These are phyloP conservation scores for Brachyhypopomus occidentalis DNA, from an alignment of 2,113 vertebrate species.

Conservation along the genomic window DNA sequence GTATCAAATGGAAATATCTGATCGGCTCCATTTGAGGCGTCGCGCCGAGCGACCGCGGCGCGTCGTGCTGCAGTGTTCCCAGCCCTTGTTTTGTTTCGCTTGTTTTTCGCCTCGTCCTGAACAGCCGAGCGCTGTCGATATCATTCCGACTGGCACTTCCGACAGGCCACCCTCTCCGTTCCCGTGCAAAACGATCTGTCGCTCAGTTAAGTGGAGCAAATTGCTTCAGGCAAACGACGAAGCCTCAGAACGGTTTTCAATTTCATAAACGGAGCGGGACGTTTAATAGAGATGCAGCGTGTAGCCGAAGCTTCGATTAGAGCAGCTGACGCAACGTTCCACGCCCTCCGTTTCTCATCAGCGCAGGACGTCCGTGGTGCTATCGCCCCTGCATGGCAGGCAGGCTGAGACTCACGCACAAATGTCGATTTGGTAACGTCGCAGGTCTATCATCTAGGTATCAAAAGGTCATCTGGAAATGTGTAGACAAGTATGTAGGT, in stretches of 20 bases:
- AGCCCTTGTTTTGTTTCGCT: background rate
- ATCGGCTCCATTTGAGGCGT: constrained; percentile 55
- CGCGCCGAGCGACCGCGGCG: constrained; percentile 28
- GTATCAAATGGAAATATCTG: constrained; percentile 54
- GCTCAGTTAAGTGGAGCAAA: constrained; percentile 33
- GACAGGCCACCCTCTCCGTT: constrained; percentile 27
- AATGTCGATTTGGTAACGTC: too few species aligned
- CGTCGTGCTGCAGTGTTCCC: background rate
- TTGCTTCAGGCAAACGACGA: constrained; percentile 17
- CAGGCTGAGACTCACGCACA: too few species aligned
- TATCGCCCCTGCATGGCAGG: too few species aligned
- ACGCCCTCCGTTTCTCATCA: constrained; percentile 14
- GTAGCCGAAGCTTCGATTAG: constrained; percentile 27
- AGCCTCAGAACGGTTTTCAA: constrained; percentile 26
- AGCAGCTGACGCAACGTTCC: constrained; percentile 16
- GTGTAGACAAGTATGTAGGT: too few species aligned
- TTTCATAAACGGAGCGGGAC: constrained; percentile 25
- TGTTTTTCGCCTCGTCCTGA: background rate
- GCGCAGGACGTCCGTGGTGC: constrained; percentile 8
- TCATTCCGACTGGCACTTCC: constrained; percentile 5
- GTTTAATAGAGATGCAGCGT: constrained; percentile 4
- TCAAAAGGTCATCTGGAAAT: too few species aligned
- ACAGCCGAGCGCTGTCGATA: background rate
- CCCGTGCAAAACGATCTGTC: constrained; percentile 30
- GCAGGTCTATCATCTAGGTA: too few species aligned